A percentile compares a stretch with the other conserved stretches of the same genome.
Conservation (phyloP, 2,113 vertebrate species). For the Hippocampus zosterae region DNA sequence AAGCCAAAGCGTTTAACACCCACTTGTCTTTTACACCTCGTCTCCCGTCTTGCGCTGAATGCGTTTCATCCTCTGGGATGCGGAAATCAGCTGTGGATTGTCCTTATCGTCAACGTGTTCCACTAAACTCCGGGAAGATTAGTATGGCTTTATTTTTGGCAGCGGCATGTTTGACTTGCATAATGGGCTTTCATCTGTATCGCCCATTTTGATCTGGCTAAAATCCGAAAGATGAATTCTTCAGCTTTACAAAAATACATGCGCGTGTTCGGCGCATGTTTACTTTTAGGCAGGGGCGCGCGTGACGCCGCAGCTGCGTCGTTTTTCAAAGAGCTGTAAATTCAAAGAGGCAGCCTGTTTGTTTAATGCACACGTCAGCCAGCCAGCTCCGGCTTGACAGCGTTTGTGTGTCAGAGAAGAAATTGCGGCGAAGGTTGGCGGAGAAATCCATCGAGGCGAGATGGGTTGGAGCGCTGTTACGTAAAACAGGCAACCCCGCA, state of each 20-base stretch:
- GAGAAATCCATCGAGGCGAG: constrained; percentile 17
- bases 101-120: constrained; percentile 18
- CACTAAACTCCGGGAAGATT: constrained; percentile 43
- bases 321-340: constrained; percentile 9
- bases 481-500: constrained; percentile 50
- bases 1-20: constrained; percentile 18
- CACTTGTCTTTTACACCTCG: constrained; percentile 15
- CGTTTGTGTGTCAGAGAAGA: constrained; percentile 32
- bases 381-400: constrained; percentile 40
- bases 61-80: constrained; percentile 8
- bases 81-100: constrained; percentile 17
- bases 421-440: constrained; percentile 23
- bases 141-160: constrained; percentile 36
- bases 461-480: constrained; percentile 42
- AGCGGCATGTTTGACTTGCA: constrained; percentile 39
- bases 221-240: constrained; percentile 46
- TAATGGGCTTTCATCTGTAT: constrained; percentile 52
- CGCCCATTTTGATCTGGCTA: constrained; percentile 14
- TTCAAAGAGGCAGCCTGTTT: constrained; percentile 31
- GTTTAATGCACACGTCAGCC: constrained; percentile 24
- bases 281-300: constrained; percentile 19
- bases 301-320: constrained; percentile 8
- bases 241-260: constrained; percentile 17
- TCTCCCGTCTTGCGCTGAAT: constrained; percentile 27
- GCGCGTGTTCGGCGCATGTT: constrained; percentile 14